These are phyloP conservation scores for Drosophila ercepeae DNA, from an alignment of 1,140 invertebrate species.

Conservation along the genomic window DNA sequence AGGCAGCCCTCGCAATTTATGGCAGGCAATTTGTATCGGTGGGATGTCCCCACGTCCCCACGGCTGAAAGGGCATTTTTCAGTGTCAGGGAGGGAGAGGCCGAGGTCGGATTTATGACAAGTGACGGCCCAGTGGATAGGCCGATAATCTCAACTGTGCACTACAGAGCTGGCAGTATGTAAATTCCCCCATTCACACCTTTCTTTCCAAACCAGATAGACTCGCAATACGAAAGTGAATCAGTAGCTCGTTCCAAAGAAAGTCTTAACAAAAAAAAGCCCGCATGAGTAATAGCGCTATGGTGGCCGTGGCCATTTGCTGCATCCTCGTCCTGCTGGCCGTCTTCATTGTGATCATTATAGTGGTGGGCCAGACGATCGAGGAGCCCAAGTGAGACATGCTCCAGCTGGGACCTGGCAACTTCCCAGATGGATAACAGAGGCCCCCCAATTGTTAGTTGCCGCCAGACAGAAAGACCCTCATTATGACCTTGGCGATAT, in stretches of 20 bases:
- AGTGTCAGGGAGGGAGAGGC: slow-evolving; percentile 38
- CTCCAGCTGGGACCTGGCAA: slow-evolving; percentile 84
- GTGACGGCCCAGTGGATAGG: slow-evolving; percentile 43
- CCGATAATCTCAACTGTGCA: slow-evolving; percentile 71
- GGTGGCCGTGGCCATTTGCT: slow-evolving; percentile 91
- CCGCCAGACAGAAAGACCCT: slow-evolving; percentile 16
- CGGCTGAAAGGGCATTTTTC: slow-evolving; percentile 48
- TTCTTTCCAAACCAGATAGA: slow-evolving; percentile 26
- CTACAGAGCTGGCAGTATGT: slow-evolving; percentile 44
- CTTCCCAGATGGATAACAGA: slow-evolving; percentile 84
- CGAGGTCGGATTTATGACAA: slow-evolving; percentile 59
- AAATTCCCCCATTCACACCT: slow-evolving; percentile 34
- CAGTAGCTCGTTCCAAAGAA: neutral
- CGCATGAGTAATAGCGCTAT: slow-evolving; percentile 85
- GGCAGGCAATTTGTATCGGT: slow-evolving; percentile 68
- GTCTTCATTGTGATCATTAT: slow-evolving; percentile 92
- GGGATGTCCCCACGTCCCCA: neutral
- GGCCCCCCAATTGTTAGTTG: slow-evolving; percentile 72
- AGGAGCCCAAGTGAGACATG: slow-evolving; percentile 85
- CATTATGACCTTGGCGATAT: slow-evolving; percentile 4
- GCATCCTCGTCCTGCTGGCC: slow-evolving; percentile 89
- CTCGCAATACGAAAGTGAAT: neutral
- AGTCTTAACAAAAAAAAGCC: neutral
- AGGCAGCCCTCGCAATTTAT: slow-evolving; percentile 71
- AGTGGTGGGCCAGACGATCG: slow-evolving; percentile 89